Conservation (phyloP, 2,797 vertebrate genomes). For the Choloepus didactylus region DNA sequence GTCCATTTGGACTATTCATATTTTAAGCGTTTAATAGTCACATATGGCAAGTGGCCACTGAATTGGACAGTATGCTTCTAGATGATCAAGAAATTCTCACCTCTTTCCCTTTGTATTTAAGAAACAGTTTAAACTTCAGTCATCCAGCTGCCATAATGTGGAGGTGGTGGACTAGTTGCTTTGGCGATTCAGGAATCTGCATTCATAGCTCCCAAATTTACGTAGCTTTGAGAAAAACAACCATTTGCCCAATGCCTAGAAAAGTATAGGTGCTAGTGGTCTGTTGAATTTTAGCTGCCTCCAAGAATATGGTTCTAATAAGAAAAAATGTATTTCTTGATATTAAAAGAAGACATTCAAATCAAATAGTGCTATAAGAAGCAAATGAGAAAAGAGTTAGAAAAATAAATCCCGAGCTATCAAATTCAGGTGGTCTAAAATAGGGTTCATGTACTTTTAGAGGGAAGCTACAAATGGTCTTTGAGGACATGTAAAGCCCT, state of each 20-base stretch:
- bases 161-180: not conserved
- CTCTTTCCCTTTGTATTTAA: not conserved
- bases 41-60: not conserved
- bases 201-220: not conserved
- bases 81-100: not conserved
- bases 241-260: not conserved
- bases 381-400: not conserved
- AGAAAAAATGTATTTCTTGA: not conserved
- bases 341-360: not conserved
- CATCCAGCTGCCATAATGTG: not conserved
- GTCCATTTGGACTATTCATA: not conserved
- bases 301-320: not conserved
- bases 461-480: not conserved
- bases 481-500: not conserved
- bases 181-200: not conserved
- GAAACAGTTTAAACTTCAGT: not conserved
- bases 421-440: not conserved
- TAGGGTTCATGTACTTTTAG: not conserved
- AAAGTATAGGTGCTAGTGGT: not conserved
- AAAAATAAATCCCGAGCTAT: not conserved
- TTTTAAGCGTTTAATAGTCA: not conserved
- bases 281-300: not conserved
- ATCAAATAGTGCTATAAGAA: not conserved
- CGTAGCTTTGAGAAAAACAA: not conserved
- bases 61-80: not conserved